Evolutionary conservation across 2,113 vertebrate genomes (phyloP), one percentile per base, ranked within the genome.

Genomic region (Myotis lucifugus): DNA sequence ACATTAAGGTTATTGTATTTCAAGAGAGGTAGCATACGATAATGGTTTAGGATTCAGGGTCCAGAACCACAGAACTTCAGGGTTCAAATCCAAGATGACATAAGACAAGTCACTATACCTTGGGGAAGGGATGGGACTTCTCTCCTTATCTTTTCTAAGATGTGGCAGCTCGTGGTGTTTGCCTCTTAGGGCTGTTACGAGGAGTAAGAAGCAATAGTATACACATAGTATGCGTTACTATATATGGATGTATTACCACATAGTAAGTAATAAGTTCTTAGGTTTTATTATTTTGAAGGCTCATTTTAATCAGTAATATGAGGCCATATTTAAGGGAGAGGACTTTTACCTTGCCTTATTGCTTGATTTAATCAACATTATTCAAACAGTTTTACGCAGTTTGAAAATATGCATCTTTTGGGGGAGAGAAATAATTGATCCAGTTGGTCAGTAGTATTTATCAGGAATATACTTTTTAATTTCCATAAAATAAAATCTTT

Each of bases 261-360:
- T 50, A 74, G 23, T 54, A 37, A 74, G 14, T 19, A 37, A 12
- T 18, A 67, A 50, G 1, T 64, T 59, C 14, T 48, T 37, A n/a
- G 6, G 14, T 78, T 72, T 69, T 83, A 34, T 93, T 73, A 46
- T 67, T 90, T 66, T 48, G 8, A 89, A 88, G 6, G 3, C 64
- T 79, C 13, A 19, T 78, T 77, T 67, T 61, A 82, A 67, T 91
- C 17, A 90, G 10, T 52, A 56, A 81, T 25, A 25, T 37, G 84
- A 69, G 5, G 3, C 25, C 10, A 34, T 37, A 79, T 54, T 78
- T 73, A 95, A 85, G 9, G 5, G 9, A 5, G 61, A 84, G 12
- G 7, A 34, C 15, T 37, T 90, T 48, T 90, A n/a, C 19, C 79
- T 90, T 93, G 13, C 37, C 19, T 79, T 91, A 88, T 93, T 76